Evolutionary conservation across 2,888 invertebrate species (phyloP), one percentile per base, ranked within the genome.

Genomic region (Eurois occulta): DNA sequence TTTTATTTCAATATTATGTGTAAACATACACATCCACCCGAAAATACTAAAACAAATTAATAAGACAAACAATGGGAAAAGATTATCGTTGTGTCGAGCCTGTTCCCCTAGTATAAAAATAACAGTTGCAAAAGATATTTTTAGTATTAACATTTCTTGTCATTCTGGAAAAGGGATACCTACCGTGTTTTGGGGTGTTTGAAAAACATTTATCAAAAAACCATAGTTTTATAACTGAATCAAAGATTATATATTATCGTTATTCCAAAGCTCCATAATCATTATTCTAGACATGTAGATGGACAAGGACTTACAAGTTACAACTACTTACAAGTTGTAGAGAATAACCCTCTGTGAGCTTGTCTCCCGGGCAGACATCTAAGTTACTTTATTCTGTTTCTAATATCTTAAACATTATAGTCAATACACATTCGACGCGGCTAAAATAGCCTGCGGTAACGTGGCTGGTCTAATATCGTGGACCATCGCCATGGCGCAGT

Each of bases 401-500:
- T 18, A 28, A 55, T 64, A 13, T 70, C 3, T 58, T 62, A 38
- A 48, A 66, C 3, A 66, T 66, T 72, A 38, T n/a, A 96, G 96
- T 62, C 93, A 93, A 79, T 99, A 99, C 88, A 99, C 97, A n/a
- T 98, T 97, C 86, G 98, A 99, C 91, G 97, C 97, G 16, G 99
- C 99, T 0, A 98, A 98, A 95, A 97, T 98, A 75, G 99, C 99
- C 91, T 99, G 99, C 92, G 99, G 99, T 78, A 99, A 99, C 91
- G 99, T 99, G 0, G 99, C 99, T 74, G 99, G 99, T 73, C 95
- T 99, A 55, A 97, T 98, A 79, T 98, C 98, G 4, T 99, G 99
- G 99, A 99, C 99, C 1, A 97, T 98, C 70, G 98, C 98, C 0
- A 98, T 98, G 98, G 97, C 98, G 8, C 97, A 98, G 88, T 99